Evolutionary conservation across 2,888 invertebrate genomes (phyloP).

Genomic region (Oligia latruncula): DNA sequence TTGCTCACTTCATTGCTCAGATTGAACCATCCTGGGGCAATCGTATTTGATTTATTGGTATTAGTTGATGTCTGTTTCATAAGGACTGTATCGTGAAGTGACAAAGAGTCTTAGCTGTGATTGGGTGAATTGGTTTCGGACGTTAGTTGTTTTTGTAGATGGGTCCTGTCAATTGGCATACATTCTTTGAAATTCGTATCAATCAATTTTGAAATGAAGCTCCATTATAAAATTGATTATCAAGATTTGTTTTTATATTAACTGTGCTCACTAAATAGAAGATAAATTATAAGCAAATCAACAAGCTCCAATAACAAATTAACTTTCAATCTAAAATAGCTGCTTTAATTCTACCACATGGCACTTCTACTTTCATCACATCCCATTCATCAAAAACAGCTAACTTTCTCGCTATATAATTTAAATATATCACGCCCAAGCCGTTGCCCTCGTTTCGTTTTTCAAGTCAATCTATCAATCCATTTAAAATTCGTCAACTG

Average conservation of each 20-base stretch:
- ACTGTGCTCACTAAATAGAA: background rate
- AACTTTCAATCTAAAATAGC: conserved; percentile 1
- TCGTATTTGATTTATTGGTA: conserved; percentile 47
- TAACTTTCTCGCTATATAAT: conserved; percentile 47
- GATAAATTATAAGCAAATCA: no score
- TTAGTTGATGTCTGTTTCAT: conserved; percentile 28
- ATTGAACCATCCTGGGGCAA: conserved; percentile 68
- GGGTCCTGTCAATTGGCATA: background rate
- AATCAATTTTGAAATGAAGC: background rate
- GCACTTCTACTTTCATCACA: conserved; percentile 42
- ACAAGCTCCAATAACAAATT: background rate
- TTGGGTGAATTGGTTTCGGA: conserved; percentile 17
- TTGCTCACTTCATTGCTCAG: conserved; percentile 76
- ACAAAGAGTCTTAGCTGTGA: background rate
- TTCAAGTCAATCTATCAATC: conserved; percentile 44
- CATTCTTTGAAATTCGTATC: background rate
- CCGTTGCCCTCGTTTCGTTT: conserved; percentile 47
- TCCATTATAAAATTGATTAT: background rate
- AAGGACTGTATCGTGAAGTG: background rate
- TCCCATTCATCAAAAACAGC: conserved; percentile 30
- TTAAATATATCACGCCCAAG: conserved; percentile 44
- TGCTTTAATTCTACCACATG: conserved; percentile 1
- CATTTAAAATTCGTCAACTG: conserved; percentile 53
- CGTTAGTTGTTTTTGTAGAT: background rate
- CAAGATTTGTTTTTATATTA: background rate